Evolutionary conservation across 2,888 invertebrate genomes (phyloP).

Genomic region (Sipunculus nudus): DNA sequence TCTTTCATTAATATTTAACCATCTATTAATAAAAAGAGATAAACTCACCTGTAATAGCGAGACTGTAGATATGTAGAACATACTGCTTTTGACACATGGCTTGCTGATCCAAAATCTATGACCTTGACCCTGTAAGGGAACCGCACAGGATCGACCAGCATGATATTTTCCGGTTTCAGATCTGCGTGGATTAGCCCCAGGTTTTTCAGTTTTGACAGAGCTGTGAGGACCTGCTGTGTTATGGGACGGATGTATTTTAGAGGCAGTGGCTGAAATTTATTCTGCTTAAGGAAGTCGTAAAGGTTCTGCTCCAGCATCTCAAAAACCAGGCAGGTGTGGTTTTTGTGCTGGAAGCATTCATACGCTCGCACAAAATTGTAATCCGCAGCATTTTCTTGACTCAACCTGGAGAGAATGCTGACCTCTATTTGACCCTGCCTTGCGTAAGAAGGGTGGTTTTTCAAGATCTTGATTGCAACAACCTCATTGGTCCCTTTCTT

Average conservation of each 20-base stretch:
- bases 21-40: no score
- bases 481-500: slow-evolving; percentile 99
- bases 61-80: slow-evolving; percentile 99
- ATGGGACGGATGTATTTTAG: slow-evolving; percentile 98
- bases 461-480: slow-evolving; percentile 99
- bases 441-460: slow-evolving; percentile 99
- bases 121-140: slow-evolving; percentile 98
- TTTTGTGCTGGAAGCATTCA: slow-evolving; percentile 99
- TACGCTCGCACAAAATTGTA: slow-evolving; percentile 99
- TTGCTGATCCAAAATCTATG: slow-evolving; percentile 99
- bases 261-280: slow-evolving; percentile 98
- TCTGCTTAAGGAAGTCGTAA: slow-evolving; percentile 99
- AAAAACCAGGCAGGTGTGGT: slow-evolving; percentile 98
- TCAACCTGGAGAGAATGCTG: slow-evolving; percentile 68
- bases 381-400: slow-evolving; percentile 68
- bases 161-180: slow-evolving; percentile 99
- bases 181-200: slow-evolving; percentile 99
- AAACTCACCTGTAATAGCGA: slow-evolving; percentile 85
- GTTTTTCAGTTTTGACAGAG: slow-evolving; percentile 88
- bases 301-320: slow-evolving; percentile 99
- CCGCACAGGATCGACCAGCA: slow-evolving; percentile 97
- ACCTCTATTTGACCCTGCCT: slow-evolving; percentile 99
- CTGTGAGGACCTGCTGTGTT: slow-evolving; percentile 93
- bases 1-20: no score
- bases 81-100: slow-evolving; percentile 98